Base-by-base conservation (phyloP, 2,797 vertebrate species). In the Fratercula arctica region DNA sequence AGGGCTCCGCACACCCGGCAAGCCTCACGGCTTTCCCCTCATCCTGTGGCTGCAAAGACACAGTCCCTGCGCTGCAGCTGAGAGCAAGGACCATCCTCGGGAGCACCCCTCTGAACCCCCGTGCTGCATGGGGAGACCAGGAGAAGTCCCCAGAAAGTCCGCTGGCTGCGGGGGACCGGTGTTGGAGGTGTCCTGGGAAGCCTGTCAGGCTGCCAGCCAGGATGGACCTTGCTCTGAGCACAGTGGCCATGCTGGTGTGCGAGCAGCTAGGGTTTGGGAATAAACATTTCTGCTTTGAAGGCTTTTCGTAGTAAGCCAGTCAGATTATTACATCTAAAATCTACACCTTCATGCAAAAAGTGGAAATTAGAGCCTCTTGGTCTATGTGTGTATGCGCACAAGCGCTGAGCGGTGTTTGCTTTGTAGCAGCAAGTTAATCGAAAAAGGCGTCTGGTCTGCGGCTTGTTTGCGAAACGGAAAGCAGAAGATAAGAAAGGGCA, bases 231-330 rank as follows among this genome's bases (percentile, higher is more conserved):
- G 21, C 1, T 12, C 63, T 9, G 35, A 69, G 72, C 72, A 21
- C 45, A 0, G 2, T 15, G 35, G 57, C 59, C 24, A 3, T 4
- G 23, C 45, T n/a, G 51, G 11, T 35, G 25, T 6, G 37, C 60
- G 6, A 6, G 60, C 53, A 61, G 37, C 61, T 26, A 3, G 0
- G 9, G 13, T 13, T 53, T 26, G 1, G 1, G 53, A 37, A 48
- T 3, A 14, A 53, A 10, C 29, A 13, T 25, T 51, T 56, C 78
- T 70, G 53, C 68, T 67, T 5, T 41, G 59, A 67, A 57, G 48
- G 63, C 23, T 61, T 43, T 67, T 56, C 33, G 79, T 17, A 41
- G 51, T 15, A 45, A 73, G 6, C 8, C 37, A 9, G 41, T 6
- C 53, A 16, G 48, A 46, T 60, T 11, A 45, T 60, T 21, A 18